Conservation (phyloP, 2,888 invertebrate species). For the Eutolmus rufibarbis region DNA sequence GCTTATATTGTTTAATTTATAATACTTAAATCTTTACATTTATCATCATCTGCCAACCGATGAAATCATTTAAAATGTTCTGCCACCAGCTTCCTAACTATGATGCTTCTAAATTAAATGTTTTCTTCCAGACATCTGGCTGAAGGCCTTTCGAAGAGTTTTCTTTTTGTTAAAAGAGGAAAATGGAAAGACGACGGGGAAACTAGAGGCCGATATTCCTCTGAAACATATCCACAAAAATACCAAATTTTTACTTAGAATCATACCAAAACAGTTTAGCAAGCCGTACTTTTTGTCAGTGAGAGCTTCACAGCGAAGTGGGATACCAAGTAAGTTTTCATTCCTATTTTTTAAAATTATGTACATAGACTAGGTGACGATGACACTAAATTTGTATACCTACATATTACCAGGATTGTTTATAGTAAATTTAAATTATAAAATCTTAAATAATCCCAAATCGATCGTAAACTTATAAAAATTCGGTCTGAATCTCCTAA, state of each 20-base stretch:
- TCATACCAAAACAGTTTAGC: slow-evolving; percentile 54
- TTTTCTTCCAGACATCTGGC: neutral
- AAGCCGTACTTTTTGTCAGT: slow-evolving; percentile 46
- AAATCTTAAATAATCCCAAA: too few relatives aligned
- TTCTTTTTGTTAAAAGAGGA: neutral
- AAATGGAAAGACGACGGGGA: neutral
- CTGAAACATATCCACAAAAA: slow-evolving; percentile 57
- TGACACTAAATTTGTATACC: too few relatives aligned
- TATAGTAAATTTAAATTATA: too few relatives aligned
- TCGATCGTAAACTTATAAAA: too few relatives aligned
- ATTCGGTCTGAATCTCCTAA: too few relatives aligned
- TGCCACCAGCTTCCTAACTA: too few relatives aligned
- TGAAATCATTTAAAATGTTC: too few relatives aligned
- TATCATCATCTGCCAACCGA: too few relatives aligned
- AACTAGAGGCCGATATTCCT: slow-evolving; percentile 59
- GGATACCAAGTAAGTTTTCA: neutral
- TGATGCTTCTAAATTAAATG: neutral
- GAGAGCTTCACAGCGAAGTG: neutral
- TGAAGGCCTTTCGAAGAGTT: neutral
- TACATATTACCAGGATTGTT: too few relatives aligned
- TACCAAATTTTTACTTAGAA: slow-evolving; percentile 54
- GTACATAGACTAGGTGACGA: too few relatives aligned
- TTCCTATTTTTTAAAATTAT: neutral
- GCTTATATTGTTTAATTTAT: too few relatives aligned
- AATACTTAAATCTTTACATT: too few relatives aligned